Conservation (phyloP, 2,797 vertebrate genomes). For the Enteromius trimaculatus region DNA sequence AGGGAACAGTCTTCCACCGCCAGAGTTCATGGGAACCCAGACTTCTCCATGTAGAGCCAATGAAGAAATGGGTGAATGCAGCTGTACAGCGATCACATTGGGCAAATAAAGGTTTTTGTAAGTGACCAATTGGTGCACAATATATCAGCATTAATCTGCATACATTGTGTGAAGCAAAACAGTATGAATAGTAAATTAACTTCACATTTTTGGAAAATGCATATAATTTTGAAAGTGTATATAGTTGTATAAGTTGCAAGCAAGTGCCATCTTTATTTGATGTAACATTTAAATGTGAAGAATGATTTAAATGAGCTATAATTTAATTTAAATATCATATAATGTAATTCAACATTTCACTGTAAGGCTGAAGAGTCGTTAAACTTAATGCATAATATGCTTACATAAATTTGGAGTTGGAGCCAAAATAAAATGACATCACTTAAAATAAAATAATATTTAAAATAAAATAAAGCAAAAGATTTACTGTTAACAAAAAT, state of each 20-base stretch:
- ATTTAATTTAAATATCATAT: not conserved
- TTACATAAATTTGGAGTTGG: not conserved
- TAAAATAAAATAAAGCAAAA: not conserved
- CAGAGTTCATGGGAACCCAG: slow-evolving; percentile 1
- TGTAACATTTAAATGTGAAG: too few relatives aligned
- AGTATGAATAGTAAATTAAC: not conserved
- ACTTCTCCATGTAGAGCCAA: slow-evolving; percentile 8
- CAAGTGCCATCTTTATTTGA: not conserved
- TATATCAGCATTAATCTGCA: too few relatives aligned
- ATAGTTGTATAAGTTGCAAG: not conserved
- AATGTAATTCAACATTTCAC: not conserved
- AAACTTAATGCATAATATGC: not conserved
- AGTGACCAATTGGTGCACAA: not conserved
- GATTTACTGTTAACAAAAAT: not conserved
- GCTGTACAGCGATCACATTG: not conserved
- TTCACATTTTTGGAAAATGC: not conserved
- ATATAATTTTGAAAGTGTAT: not conserved
- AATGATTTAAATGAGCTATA: not conserved
- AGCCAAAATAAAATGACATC: not conserved
- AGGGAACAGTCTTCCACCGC: slow-evolving; percentile 62
- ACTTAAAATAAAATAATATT: not conserved
- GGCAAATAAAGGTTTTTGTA: not conserved
- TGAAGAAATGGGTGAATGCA: not conserved
- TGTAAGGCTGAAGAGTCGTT: not conserved
- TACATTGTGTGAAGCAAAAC: not conserved